Percentiles rank a stretch among this genome's conserved stretches.
These are phyloP conservation scores for Pherbina coryleti DNA, from an alignment of 2,888 invertebrate species.

Conservation along the genomic window DNA sequence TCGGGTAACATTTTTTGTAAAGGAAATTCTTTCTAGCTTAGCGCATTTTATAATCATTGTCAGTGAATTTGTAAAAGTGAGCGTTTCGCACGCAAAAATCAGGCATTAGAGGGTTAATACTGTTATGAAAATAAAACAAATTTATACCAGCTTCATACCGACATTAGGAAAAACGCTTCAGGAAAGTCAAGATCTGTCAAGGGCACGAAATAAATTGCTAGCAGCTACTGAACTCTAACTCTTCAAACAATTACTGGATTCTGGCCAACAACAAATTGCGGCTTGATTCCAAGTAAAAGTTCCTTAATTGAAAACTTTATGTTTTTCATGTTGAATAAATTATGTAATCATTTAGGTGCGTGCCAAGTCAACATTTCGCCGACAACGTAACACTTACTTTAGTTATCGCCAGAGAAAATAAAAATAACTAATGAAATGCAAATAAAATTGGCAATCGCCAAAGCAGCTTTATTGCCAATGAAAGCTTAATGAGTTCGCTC, in stretches of 20 bases:
- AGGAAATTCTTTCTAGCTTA: too few relatives aligned
- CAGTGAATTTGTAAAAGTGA: too few relatives aligned
- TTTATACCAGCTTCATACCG: too few relatives aligned
- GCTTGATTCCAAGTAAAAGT: too few relatives aligned
- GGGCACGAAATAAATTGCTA: neutral
- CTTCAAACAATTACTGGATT: too few relatives aligned
- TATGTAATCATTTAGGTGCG: neutral
- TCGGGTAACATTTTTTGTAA: too few relatives aligned
- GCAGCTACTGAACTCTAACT: neutral
- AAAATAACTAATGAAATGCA: neutral
- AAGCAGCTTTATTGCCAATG: neutral
- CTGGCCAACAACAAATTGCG: too few relatives aligned
- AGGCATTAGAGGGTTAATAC: too few relatives aligned
- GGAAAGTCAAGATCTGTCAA: neutral
- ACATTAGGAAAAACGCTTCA: neutral
- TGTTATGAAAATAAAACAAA: too few relatives aligned
- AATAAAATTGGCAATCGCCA: neutral
- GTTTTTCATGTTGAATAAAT: conserved; percentile 4
- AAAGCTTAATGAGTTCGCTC: neutral
- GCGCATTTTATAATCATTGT: too few relatives aligned
- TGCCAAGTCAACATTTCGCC: neutral
- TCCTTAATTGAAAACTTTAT: neutral
- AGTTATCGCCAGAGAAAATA: neutral
- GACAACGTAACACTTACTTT: neutral
- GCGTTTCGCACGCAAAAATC: too few relatives aligned